phyloP scores from a whole-genome alignment of 30 jellyfish, hydroid and myxozoan genomes.

The Hydra vulgaris region DNA sequence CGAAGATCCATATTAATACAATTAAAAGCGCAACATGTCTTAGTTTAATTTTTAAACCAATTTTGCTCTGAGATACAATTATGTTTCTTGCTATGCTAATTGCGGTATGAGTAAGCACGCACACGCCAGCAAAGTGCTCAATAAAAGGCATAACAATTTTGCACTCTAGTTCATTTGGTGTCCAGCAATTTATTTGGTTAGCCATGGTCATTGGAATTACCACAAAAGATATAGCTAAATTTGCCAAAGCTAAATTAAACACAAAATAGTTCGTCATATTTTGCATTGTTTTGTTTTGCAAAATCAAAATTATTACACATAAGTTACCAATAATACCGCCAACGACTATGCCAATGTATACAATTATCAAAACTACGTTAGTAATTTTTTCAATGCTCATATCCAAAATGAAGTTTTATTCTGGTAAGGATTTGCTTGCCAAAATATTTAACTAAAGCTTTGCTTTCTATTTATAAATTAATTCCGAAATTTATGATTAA shows the following conservation, averaged over 20 bases:
- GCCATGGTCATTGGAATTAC: conserved; percentile 51
- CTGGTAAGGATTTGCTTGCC: no score
- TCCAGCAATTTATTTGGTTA: conserved; percentile 56
- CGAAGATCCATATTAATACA: conserved; percentile 43
- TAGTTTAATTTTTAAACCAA: conserved; percentile 14
- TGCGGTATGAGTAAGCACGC: conserved; percentile 69
- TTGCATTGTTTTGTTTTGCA: conserved; percentile 23
- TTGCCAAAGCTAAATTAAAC: conserved; percentile 45
- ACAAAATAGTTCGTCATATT: conserved; percentile 58
- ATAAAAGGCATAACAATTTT: conserved; percentile 43
- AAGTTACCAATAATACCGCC: conserved; percentile 52
- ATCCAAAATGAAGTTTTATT: no score
- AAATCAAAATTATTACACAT: conserved; percentile 26
- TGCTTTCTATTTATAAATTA: no score
- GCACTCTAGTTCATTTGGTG: conserved; percentile 49
- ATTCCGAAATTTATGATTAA: no score
- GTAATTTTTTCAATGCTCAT: no score
- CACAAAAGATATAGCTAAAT: conserved; percentile 33
- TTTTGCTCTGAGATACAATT: conserved; percentile 38
- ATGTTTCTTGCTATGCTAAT: conserved; percentile 43
- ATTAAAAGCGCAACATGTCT: conserved; percentile 33
- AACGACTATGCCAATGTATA: conserved; percentile 34
- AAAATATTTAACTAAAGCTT: no score
- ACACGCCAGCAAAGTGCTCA: conserved; percentile 74
- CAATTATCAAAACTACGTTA: not conserved